phyloP scores from a whole-genome alignment of 1,140 invertebrate species.

The Drosophila novamexicana region DNA sequence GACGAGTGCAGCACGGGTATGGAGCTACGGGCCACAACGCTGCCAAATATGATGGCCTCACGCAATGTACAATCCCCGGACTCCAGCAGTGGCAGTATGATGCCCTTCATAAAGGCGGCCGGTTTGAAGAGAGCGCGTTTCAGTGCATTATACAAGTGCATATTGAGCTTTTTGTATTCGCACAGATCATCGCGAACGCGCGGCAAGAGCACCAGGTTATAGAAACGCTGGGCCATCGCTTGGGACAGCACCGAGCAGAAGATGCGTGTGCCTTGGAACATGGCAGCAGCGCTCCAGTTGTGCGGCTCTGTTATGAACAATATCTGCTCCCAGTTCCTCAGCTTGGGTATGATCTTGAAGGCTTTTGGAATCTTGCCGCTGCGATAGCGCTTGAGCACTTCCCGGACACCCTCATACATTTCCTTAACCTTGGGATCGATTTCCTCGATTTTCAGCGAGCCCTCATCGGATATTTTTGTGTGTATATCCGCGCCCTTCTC shows the following conservation, averaged over 20 bases:
- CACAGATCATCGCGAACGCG: slow-evolving; percentile 97
- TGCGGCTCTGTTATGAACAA: slow-evolving; percentile 94
- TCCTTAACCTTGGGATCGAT: slow-evolving; percentile 91
- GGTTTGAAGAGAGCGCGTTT: slow-evolving; percentile 98
- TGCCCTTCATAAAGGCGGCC: slow-evolving; percentile 99
- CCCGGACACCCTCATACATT: slow-evolving; percentile 95
- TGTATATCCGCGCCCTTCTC: slow-evolving; percentile 96
- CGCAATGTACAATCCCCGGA: slow-evolving; percentile 96
- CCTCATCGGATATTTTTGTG: slow-evolving; percentile 92
- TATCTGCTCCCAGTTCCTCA: slow-evolving; percentile 98
- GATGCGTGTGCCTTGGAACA: slow-evolving; percentile 92
- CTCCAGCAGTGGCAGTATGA: slow-evolving; percentile 95
- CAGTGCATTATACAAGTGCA: slow-evolving; percentile 97
- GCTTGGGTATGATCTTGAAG: slow-evolving; percentile 97
- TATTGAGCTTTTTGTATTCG: slow-evolving; percentile 98
- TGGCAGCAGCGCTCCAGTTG: slow-evolving; percentile 94
- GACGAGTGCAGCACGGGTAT: slow-evolving; percentile 98
- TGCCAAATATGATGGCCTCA: slow-evolving; percentile 97
- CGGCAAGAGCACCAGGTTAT: slow-evolving; percentile 96
- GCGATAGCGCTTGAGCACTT: slow-evolving; percentile 94
- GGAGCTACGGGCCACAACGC: slow-evolving; percentile 95
- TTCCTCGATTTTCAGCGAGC: slow-evolving; percentile 90
- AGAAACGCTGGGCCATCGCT: slow-evolving; percentile 98
- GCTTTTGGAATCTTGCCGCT: slow-evolving; percentile 99
- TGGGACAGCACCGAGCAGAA: slow-evolving; percentile 98